These are phyloP conservation scores for Aporrectodea caliginosa DNA, from an alignment of 1,140 invertebrate genomes.

Conservation along the genomic window DNA sequence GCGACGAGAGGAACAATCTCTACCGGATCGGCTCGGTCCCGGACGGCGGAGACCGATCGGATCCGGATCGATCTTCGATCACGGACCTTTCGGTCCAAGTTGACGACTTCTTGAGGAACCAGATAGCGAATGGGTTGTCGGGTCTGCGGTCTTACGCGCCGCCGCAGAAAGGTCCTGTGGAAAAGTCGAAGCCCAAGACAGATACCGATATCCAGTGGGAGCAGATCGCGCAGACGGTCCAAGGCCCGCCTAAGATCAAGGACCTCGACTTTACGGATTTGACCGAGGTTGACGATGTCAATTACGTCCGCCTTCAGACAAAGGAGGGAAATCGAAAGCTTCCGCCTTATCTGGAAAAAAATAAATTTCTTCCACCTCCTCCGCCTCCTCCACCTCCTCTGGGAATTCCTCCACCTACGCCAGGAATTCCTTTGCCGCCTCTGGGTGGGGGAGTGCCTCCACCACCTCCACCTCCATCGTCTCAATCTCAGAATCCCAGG, in stretches of 20 bases:
- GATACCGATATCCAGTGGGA: conserved; percentile 95
- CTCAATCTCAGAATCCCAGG: conserved; percentile 31
- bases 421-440: conserved; percentile 50
- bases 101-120: no score
- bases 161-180: conserved; percentile 37
- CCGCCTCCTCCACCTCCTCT: background rate
- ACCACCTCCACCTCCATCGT: conserved; percentile 36
- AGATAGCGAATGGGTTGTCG: no score
- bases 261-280: conserved; percentile 62
- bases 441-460: conserved; percentile 49
- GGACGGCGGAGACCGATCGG: background rate
- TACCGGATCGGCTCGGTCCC: background rate
- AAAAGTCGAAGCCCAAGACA: conserved; percentile 12
- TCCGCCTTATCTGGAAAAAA: no score
- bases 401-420: conserved; percentile 18
- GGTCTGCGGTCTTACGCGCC: background rate
- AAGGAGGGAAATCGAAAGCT: background rate
- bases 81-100: background rate
- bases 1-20: no score
- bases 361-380: no score
- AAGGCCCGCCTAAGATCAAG: conserved; percentile 80
- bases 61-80: background rate
- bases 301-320: conserved; percentile 41
- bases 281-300: conserved; percentile 60
- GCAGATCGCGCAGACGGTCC: conserved; percentile 69